Base-by-base conservation (phyloP, 2,797 vertebrate species). In the Crocodylus rhombifer region DNA sequence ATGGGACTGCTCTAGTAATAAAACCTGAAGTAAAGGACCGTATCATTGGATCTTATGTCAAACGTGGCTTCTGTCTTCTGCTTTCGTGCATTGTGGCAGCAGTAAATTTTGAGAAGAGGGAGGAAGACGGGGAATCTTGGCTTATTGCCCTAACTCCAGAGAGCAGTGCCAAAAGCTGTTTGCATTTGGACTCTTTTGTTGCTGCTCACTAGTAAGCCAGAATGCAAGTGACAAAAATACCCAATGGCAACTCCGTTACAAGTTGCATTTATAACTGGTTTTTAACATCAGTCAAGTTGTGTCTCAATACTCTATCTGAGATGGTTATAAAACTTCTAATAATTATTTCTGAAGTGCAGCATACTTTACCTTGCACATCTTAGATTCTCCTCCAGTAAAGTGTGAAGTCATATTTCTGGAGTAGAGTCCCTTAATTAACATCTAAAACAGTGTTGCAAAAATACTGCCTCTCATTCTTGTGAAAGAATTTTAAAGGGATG, bases 21-120 rank as follows among this genome's bases (percentile, higher is more conserved):
- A 88, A 80, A 63, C 91, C 80, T 89, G 60, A 87, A 94, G 91
- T 93, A 87, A 91, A 94, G 85, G 85, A 91, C 95, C 16, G 7
- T 42, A 73, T 60, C 56, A 15, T 57, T 77, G 74, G 30, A 30
- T 90, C 60, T 92, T 79, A 42, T 25, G 56, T 88, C 88, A 89
- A 81, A 92, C 74, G 75, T 0, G 89, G 74, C 62, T 93, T 77
- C 77, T 92, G 69, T 81, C 82, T 85, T 88, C 83, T 86, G 23
- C 5, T 5, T 73, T 83, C 81, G 76, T 17, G 28, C 20, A 2
- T 91, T 91, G 30, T 74, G 30, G 51, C 26, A 51, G 76, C 30
- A 28, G 36, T 1, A 5, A 13, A 90, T 95, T 92, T 92, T 80
- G 64, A 55, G 87, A 7, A 18, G 63, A 77, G 0, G 1, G 56